Conservation (phyloP, 2,888 invertebrate species). For the Hedya salicella region DNA sequence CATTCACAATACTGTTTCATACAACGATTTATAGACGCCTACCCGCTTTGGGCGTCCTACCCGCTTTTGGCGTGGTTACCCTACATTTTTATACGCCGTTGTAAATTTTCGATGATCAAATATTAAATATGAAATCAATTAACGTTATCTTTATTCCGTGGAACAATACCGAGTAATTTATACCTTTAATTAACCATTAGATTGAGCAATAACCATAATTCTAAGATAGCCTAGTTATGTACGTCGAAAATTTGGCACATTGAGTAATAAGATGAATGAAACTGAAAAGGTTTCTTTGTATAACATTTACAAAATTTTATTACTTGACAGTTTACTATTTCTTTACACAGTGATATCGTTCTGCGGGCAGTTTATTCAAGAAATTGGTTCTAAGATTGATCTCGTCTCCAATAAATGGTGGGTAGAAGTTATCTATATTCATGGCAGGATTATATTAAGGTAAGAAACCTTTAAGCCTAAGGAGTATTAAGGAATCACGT, state of each 20-base stretch:
- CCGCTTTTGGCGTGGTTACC: too few relatives aligned
- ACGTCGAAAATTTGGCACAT: constrained; percentile 1
- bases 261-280: constrained; percentile 22
- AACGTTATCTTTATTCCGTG: constrained; percentile 8
- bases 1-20: too few relatives aligned
- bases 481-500: constrained; percentile 19
- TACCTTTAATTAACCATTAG: constrained; percentile 6
- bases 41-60: too few relatives aligned
- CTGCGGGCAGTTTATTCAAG: constrained; percentile 8
- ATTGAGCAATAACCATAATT: constrained; percentile 20
- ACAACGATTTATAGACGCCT: too few relatives aligned
- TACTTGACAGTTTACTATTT: not conserved
- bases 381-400: not conserved
- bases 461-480: constrained; percentile 17
- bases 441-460: constrained; percentile 1
- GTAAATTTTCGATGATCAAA: constrained; percentile 3
- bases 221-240: not conserved
- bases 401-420: not conserved
- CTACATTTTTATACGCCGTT: not conserved
- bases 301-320: constrained; percentile 5
- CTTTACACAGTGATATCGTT: not conserved
- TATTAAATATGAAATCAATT: constrained; percentile 1
- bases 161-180: constrained; percentile 2
- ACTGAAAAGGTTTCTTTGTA: constrained; percentile 19
- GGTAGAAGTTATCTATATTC: not conserved